Conservation (phyloP, 2,113 vertebrate genomes). For the Alligator mississippiensis region DNA sequence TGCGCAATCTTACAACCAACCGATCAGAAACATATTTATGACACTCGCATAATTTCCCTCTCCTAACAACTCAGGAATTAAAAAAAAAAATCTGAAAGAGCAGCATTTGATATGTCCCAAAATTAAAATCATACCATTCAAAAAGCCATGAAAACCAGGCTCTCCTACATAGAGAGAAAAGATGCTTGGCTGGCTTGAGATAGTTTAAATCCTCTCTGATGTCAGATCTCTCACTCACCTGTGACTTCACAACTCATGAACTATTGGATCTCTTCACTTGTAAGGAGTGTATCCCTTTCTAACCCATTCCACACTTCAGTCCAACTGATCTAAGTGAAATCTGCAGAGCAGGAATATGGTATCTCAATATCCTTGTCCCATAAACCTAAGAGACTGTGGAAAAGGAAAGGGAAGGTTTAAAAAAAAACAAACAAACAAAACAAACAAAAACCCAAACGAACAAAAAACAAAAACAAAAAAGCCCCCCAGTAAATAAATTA, state of each 20-base stretch:
- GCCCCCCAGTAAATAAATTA: constrained; percentile 42
- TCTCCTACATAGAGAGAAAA: background rate
- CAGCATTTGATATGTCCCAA: constrained; percentile 30
- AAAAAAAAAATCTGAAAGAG: constrained; percentile 23
- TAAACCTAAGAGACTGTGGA: constrained; percentile 4
- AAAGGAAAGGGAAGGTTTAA: background rate
- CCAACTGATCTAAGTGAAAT: background rate
- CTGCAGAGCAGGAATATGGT: background rate
- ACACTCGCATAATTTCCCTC: background rate
- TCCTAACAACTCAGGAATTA: constrained; percentile 22
- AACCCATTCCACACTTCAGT: background rate
- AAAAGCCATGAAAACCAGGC: background rate
- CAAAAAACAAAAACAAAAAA: background rate
- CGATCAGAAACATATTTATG: background rate
- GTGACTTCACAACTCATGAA: background rate
- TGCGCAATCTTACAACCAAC: background rate
- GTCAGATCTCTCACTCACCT: background rate
- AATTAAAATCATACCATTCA: background rate
- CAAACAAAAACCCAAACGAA: background rate
- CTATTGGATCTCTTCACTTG: fast-evolving
- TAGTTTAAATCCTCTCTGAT: background rate
- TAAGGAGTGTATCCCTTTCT: background rate
- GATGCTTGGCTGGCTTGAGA: background rate
- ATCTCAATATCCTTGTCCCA: background rate
- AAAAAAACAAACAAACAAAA: background rate